Conservation (phyloP, 1,140 invertebrate species). For the Linepithema humile region DNA sequence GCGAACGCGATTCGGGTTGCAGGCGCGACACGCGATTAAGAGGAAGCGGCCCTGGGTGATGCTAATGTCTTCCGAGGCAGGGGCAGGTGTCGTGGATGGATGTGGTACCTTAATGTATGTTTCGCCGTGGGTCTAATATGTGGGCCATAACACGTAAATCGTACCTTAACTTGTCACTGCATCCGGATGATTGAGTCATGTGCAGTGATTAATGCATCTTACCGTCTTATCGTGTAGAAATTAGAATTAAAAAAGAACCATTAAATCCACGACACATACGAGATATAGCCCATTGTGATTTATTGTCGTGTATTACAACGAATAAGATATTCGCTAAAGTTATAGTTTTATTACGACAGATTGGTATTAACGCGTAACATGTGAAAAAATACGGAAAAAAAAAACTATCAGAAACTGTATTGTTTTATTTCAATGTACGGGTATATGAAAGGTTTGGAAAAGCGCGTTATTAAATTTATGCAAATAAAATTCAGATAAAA, state of each 20-base stretch:
- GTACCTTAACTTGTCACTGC: slow-evolving; percentile 10
- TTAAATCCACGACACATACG: background rate
- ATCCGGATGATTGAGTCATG: slow-evolving; percentile 25
- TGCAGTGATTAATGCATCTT: slow-evolving; percentile 37
- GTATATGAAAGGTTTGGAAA: background rate
- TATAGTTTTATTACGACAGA: background rate
- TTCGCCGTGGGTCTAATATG: slow-evolving; percentile 33
- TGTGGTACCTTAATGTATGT: slow-evolving; percentile 34
- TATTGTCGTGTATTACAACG: background rate
- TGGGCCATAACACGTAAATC: slow-evolving; percentile 18
- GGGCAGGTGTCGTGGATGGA: slow-evolving; percentile 28
- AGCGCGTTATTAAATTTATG: background rate
- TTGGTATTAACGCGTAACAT: background rate
- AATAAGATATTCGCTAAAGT: background rate
- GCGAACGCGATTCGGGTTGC: background rate
- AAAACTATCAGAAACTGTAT: no score
- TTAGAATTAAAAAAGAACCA: slow-evolving; percentile 12
- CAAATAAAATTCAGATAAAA: background rate
- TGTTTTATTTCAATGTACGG: background rate
- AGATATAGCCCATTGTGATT: background rate
- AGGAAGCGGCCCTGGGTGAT: slow-evolving; percentile 24
- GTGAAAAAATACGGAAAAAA: background rate
- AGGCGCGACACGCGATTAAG: slow-evolving; percentile 40
- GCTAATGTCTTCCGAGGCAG: slow-evolving; percentile 42
- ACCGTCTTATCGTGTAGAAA: background rate